These are phyloP conservation scores for Machimus atricapillus DNA, from an alignment of 2,888 invertebrate species.

Conservation along the genomic window DNA sequence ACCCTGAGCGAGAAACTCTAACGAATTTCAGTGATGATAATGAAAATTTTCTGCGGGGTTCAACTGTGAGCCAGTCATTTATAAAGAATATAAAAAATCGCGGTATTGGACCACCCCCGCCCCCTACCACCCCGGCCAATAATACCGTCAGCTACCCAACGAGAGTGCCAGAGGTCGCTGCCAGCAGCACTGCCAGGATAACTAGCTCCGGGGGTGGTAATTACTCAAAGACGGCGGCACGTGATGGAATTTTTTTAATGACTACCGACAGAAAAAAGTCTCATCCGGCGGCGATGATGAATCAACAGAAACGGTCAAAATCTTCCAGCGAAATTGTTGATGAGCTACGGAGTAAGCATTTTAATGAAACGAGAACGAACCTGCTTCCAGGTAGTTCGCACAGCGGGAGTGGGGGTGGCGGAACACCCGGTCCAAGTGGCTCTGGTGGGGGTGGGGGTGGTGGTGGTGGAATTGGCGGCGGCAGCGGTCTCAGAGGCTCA, in stretches of 20 bases:
- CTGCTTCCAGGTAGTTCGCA: not conserved
- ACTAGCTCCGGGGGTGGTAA: not conserved
- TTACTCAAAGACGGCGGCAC: not conserved
- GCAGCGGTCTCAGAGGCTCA: slow-evolving; percentile 7
- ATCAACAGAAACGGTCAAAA: slow-evolving; percentile 54
- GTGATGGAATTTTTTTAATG: slow-evolving; percentile 32
- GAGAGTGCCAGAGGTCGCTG: not conserved
- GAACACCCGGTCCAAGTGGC: not conserved
- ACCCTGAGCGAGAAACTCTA: slow-evolving; percentile 3
- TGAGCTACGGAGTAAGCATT: slow-evolving; percentile 50
- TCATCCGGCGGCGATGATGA: not conserved
- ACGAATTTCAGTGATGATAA: slow-evolving; percentile 47
- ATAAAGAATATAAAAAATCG: slow-evolving; percentile 52
- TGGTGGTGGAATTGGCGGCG: not conserved
- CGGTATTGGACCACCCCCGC: not conserved
- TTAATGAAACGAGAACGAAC: not conserved
- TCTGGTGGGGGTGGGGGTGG: not conserved
- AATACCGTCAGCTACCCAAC: not conserved
- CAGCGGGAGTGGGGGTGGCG: not conserved
- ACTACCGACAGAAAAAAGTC: slow-evolving; percentile 6
- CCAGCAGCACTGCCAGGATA: not conserved
- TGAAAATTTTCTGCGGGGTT: slow-evolving; percentile 59
- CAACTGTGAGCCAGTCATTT: slow-evolving; percentile 61
- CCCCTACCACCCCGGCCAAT: not conserved
- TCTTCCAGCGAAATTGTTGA: slow-evolving; percentile 58